These are phyloP conservation scores for Protosalanx chinensis DNA, from an alignment of 2,797 vertebrate genomes.

Conservation along the genomic window DNA sequence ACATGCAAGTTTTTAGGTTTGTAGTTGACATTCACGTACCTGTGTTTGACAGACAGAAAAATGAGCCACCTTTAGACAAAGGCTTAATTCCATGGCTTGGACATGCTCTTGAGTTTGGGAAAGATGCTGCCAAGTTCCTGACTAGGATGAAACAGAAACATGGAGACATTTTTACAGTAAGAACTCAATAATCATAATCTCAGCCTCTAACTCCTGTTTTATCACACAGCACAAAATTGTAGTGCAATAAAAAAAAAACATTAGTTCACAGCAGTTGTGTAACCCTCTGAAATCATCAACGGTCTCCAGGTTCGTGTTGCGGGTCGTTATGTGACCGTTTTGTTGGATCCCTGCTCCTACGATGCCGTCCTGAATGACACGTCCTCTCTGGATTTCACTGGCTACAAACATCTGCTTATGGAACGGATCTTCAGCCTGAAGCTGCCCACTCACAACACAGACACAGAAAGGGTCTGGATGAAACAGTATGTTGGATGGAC, in stretches of 20 bases:
- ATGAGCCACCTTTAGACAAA: constrained; percentile 85
- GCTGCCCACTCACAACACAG: constrained; percentile 59
- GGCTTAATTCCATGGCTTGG: constrained; percentile 85
- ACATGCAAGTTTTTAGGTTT: neutral
- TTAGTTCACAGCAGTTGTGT: neutral
- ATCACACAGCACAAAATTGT: neutral
- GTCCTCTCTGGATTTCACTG: constrained; percentile 66
- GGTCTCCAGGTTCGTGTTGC: constrained; percentile 76
- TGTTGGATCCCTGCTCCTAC: constrained; percentile 83
- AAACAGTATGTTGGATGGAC: constrained; percentile 68
- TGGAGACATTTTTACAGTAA: constrained; percentile 87
- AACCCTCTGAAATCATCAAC: neutral
- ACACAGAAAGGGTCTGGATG: constrained; percentile 72
- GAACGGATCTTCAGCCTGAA: constrained; percentile 76
- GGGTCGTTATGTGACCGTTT: constrained; percentile 79
- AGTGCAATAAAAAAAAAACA: neutral
- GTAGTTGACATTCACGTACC: constrained; percentile 7
- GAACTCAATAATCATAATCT: constrained; percentile 31
- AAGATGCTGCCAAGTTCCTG: constrained; percentile 80
- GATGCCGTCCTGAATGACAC: constrained; percentile 76
- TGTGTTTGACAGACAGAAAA: constrained; percentile 60
- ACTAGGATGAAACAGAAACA: constrained; percentile 82
- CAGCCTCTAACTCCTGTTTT: neutral
- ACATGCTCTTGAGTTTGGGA: constrained; percentile 80
- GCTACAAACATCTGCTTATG: constrained; percentile 66